Conservation (phyloP, 2,888 invertebrate genomes). For the Ectobius pallidus region DNA sequence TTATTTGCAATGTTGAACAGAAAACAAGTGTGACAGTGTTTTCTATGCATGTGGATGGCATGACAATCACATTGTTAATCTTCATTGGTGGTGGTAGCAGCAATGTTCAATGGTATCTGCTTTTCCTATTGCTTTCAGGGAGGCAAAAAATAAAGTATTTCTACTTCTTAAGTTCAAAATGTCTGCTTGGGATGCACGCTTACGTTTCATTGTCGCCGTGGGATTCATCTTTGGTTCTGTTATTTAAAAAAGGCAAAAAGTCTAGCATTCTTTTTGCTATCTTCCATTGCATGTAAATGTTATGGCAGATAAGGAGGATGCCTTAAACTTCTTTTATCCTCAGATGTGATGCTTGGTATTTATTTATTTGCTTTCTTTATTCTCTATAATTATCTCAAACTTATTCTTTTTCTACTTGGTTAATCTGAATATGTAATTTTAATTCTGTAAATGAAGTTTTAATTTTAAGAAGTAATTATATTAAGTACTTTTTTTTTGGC, state of each 20-base stretch:
- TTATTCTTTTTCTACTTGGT: not conserved
- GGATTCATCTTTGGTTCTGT: constrained; percentile 17
- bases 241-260: not conserved
- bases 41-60: not conserved
- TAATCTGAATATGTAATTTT: no score
- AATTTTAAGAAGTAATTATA: no score
- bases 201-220: constrained; percentile 11
- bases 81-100: not conserved
- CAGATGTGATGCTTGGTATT: constrained; percentile 8
- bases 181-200: constrained; percentile 9
- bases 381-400: not conserved
- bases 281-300: not conserved
- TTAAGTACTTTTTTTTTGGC: no score
- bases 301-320: not conserved
- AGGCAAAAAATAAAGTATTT: constrained; percentile 16
- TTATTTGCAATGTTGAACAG: no score
- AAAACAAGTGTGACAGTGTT: no score
- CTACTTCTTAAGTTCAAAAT: constrained; percentile 12
- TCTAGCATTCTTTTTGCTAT: not conserved
- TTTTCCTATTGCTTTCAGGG: constrained; percentile 16
- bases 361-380: not conserved
- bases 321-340: not conserved
- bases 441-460: no score
- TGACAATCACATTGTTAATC: not conserved
- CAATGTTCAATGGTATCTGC: constrained; percentile 2